Evolutionary conservation across 1,140 invertebrate genomes (phyloP).

Genomic region (Brachionus manjavacas): DNA sequence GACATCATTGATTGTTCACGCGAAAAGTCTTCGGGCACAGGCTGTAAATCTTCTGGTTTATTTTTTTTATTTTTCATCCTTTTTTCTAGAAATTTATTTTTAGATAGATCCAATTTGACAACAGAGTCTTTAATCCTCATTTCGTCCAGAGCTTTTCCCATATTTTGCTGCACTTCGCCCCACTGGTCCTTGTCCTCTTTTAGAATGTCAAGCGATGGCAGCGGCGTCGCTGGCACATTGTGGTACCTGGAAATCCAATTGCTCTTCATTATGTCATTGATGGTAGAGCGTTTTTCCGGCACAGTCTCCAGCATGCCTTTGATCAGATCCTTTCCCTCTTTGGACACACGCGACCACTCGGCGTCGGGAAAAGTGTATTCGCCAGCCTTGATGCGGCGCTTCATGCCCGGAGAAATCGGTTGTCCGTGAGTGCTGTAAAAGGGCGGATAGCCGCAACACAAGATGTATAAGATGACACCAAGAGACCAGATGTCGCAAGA

Average conservation of each 20-base stretch:
- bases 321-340: slow-evolving; percentile 80
- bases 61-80: slow-evolving; percentile 55
- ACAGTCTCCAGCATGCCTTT: slow-evolving; percentile 85
- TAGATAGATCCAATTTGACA: slow-evolving; percentile 76
- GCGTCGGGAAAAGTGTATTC: slow-evolving; percentile 93
- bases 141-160: slow-evolving; percentile 88
- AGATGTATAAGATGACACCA: slow-evolving; percentile 95
- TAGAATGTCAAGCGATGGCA: slow-evolving; percentile 78
- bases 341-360: slow-evolving; percentile 88
- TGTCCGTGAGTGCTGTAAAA: slow-evolving; percentile 95
- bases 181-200: slow-evolving; percentile 75
- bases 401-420: slow-evolving; percentile 98
- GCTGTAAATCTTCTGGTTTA: background rate
- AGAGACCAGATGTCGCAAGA: slow-evolving; percentile 97
- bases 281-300: slow-evolving; percentile 78
- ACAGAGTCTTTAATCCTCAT: slow-evolving; percentile 86
- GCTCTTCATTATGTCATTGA: slow-evolving; percentile 75
- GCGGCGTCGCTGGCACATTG: slow-evolving; percentile 82
- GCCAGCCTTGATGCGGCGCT: slow-evolving; percentile 86
- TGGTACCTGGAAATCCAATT: slow-evolving; percentile 65
- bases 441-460: slow-evolving; percentile 95
- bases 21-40: background rate
- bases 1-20: slow-evolving; percentile 26
- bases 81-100: slow-evolving; percentile 83
- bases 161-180: slow-evolving; percentile 94